Evolutionary conservation across 2,888 invertebrate genomes (phyloP), one percentile per base, ranked within the genome.

Genomic region (Trachelus iudaicus): DNA sequence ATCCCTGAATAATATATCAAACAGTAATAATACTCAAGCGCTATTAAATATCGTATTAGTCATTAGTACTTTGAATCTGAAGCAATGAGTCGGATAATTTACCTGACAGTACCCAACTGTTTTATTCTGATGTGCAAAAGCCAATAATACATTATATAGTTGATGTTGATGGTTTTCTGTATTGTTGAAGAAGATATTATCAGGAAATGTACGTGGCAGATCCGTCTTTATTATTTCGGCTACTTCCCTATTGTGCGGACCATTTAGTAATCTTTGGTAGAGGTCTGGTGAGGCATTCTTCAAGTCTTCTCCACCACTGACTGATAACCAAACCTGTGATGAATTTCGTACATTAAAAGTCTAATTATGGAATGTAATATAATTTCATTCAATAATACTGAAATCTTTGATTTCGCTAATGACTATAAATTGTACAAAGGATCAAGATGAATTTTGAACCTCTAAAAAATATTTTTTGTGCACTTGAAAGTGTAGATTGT

Each of bases 191-290:
- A 96, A 97, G 85, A 98, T 97, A 92, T 98, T 98, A 90, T 98
- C 98, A 77, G 98, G 98, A 93, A 98, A 98, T 81, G 98, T 98
- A 82, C 98, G 93, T 81, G 97, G 98, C 86, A 98, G 93, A 93
- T 98, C 98, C 81, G 97, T 96, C 92, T 95, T 95, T 77, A 98
- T 97, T 79, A 95, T 94, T 88, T 98, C 97, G 77, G 95, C 94
- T 35, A 96, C 92, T 85, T 94, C 94, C 85, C 95, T 94, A 86
- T 96, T 95, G 89, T 94, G 95, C 35, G 95, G 94, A 76, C 94
- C 93, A 84, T 94, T 94, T 82, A 96, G 92, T 86, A 98, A 93
- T 87, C 94, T 94, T 80, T 93, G 93, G 90, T 96, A 96, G 2
- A 95, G 92, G 88, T 94, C 93, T n/a, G 94, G 94, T 69, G 92